These are phyloP conservation scores for Asobara japonica DNA, from an alignment of 1,140 invertebrate genomes.

Conservation along the genomic window DNA sequence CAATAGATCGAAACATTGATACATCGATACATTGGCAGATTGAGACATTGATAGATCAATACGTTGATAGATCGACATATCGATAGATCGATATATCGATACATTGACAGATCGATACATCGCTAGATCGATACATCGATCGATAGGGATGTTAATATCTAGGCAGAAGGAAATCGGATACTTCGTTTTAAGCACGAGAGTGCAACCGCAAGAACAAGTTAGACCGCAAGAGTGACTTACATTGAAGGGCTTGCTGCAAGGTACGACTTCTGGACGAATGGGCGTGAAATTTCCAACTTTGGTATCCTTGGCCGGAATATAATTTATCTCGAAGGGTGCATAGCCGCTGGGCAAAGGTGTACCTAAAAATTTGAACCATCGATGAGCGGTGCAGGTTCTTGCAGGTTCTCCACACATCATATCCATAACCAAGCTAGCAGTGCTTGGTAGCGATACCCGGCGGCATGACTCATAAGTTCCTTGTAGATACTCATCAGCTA, in stretches of 20 bases:
- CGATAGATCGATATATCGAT: too few species aligned
- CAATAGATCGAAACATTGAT: too few species aligned
- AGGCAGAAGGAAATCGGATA: too few species aligned
- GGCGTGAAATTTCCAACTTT: conserved; percentile 69
- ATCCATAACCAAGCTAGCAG: conserved; percentile 79
- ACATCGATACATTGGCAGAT: too few species aligned
- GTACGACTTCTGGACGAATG: conserved; percentile 71
- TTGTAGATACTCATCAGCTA: conserved; percentile 74
- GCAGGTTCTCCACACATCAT: conserved; percentile 83
- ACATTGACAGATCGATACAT: too few species aligned
- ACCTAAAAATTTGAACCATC: conserved; percentile 83
- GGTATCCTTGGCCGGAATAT: conserved; percentile 65
- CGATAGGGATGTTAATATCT: too few species aligned
- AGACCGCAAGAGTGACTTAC: conserved; percentile 69
- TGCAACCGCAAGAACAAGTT: too few species aligned
- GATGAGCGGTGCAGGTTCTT: conserved; percentile 73
- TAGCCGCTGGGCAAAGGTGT: conserved; percentile 69
- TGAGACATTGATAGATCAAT: too few species aligned
- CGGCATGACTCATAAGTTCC: conserved; percentile 84
- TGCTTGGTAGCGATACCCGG: conserved; percentile 82
- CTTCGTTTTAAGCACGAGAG: too few species aligned
- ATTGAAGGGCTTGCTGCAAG: conserved; percentile 75
- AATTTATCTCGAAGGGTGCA: conserved; percentile 87
- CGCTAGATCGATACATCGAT: too few species aligned
- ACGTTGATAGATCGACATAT: too few species aligned